These are phyloP conservation scores for Hydra vulgaris DNA, from an alignment of 30 jellyfish, hydroid and myxozoan species.

Conservation along the genomic window DNA sequence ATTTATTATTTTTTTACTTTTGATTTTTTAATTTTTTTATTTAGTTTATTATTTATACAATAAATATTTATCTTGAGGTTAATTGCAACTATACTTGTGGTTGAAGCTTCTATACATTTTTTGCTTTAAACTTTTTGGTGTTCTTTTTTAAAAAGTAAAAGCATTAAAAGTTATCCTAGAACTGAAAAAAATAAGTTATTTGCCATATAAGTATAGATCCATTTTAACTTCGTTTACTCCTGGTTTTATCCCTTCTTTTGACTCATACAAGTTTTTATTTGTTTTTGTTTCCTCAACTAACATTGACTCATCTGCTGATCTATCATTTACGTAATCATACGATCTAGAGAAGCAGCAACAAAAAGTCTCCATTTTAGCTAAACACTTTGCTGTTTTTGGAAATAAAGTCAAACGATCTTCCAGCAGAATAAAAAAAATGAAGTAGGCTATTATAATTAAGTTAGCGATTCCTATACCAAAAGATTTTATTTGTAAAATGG, in stretches of 20 bases:
- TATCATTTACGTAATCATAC: not conserved
- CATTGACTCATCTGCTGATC: not conserved
- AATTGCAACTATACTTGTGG: too few species aligned
- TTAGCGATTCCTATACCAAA: conserved; percentile 62
- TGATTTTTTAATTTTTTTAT: too few species aligned
- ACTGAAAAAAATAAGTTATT: too few species aligned
- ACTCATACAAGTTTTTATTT: not conserved
- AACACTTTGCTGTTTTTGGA: conserved; percentile 43
- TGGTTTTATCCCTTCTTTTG: not conserved
- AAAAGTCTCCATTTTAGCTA: not conserved
- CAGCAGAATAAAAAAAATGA: conserved; percentile 61
- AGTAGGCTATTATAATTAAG: conserved; percentile 44
- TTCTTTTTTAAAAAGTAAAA: too few species aligned
- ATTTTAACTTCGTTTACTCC: too few species aligned
- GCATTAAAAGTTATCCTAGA: too few species aligned
- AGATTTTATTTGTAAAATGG: conserved; percentile 69
- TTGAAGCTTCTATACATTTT: too few species aligned
- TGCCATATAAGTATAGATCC: too few species aligned
- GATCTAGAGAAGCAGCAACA: not conserved
- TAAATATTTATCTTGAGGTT: too few species aligned
- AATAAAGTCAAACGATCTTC: conserved; percentile 80
- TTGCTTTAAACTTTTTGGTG: too few species aligned
- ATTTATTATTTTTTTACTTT: too few species aligned
- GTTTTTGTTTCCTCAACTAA: not conserved
- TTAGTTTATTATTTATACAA: too few species aligned